Conservation (phyloP, 2,888 invertebrate species). For the Xestia rhomboidea region DNA sequence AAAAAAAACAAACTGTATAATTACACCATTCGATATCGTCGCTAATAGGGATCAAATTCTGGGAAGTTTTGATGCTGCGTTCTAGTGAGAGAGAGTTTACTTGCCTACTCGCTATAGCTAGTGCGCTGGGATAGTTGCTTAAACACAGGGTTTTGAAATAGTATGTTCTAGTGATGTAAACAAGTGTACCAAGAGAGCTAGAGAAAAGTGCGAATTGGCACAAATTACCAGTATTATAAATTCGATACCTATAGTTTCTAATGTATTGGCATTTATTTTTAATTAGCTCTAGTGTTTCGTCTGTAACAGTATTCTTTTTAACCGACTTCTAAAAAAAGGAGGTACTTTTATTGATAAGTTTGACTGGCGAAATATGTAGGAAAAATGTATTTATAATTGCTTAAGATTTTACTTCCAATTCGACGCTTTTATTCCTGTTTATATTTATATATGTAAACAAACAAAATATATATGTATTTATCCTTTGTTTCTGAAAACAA, state of each 20-base stretch:
- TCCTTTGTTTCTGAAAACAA: background rate
- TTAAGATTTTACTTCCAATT: background rate
- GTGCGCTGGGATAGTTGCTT: background rate
- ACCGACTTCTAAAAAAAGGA: background rate
- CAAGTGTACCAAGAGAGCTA: background rate
- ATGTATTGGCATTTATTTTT: conserved; percentile 57
- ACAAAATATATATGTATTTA: background rate
- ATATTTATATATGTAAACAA: background rate
- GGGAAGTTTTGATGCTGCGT: background rate
- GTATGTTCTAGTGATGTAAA: background rate
- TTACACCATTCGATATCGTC: too few species aligned
- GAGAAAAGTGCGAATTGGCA: conserved; percentile 10
- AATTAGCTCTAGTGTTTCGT: conserved; percentile 34
- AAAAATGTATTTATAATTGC: conserved; percentile 6
- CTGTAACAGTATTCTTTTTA: conserved; percentile 37
- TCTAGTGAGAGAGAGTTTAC: background rate
- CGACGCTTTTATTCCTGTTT: background rate
- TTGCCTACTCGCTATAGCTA: background rate
- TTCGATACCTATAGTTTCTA: conserved; percentile 31
- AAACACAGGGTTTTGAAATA: background rate
- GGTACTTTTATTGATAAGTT: conserved; percentile 27
- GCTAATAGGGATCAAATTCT: too few species aligned
- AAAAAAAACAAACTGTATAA: too few species aligned
- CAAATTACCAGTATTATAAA: conserved; percentile 53
- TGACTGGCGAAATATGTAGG: background rate